Base-by-base conservation (phyloP, 2,888 invertebrate genomes). In the Barypeithes pellucidus region DNA sequence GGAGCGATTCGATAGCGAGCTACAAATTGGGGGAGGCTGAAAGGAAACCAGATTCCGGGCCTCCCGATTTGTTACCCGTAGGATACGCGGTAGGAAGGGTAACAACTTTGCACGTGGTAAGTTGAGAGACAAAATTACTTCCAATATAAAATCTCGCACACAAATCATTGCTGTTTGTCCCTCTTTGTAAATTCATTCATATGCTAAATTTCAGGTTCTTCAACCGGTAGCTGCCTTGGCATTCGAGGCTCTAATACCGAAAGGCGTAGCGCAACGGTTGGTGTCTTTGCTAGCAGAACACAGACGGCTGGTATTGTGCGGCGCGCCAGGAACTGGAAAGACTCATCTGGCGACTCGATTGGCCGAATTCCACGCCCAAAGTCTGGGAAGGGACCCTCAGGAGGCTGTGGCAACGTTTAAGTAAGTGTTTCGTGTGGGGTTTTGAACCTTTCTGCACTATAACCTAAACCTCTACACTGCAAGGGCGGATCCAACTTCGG, bases 241-340 rank as follows among this genome's bases (percentile, higher is more conserved):
- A 8, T 97, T 98, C 84, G 97, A 98, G 86, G 97, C 97, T 70
- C 89, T 98, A 77, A 97, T 98, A 86, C 98, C 98, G 77, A 95
- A 97, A 88, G 95, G 97, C 82, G 96, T 98, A 81, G 94, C 99
- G 67, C 97, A 98, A 87, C 92, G 98, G 85, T 88, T 88, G 82
- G 90, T 88, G 12, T 88, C 87, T n/a, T 88, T 98, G 67, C 87
- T 99, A 76, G 92, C 95, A 63, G 98, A 98, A 83, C 97, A 98
- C 85, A 90, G 97, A 24, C 89, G 99, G 57, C 92, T 99, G 75
- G 98, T 99, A 77, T 88, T 99, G 14, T 98, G 97, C 86, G 99
- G 99, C 0, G 98, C 98, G 0, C 92, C 93, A 0, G 98, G 98
- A 50, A 98, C 98, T 0, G 98, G 99, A 16, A 99, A 99, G 87